Conservation (phyloP, 64 coral and sea anemone species). For the Anthopleura sola region DNA sequence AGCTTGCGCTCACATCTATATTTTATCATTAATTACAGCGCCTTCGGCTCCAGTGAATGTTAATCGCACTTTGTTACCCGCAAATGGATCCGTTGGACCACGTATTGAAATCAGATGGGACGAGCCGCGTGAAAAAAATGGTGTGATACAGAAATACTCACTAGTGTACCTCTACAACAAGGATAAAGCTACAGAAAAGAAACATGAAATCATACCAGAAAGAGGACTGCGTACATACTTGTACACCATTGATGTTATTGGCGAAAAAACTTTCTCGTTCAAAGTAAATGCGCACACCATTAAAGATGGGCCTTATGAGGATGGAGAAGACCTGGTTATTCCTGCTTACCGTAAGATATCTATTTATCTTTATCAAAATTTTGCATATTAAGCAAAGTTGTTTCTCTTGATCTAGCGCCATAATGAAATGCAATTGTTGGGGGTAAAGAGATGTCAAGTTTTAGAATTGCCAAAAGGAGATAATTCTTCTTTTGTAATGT, state of each 20-base stretch:
- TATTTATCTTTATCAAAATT: neutral
- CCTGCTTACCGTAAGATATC: conserved; percentile 6
- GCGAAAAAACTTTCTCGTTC: neutral
- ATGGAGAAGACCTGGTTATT: neutral
- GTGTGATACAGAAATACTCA: neutral
- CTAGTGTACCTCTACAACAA: neutral
- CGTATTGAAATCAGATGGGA: conserved; percentile 14
- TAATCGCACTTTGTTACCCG: neutral
- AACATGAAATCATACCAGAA: neutral
- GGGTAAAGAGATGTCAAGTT: too few relatives aligned
- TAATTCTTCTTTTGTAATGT: too few relatives aligned
- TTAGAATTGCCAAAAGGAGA: too few relatives aligned
- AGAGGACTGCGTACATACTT: neutral
- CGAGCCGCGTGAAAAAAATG: neutral
- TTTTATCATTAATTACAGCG: neutral
- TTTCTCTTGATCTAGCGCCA: too few relatives aligned
- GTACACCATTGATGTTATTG: neutral
- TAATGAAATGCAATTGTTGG: too few relatives aligned
- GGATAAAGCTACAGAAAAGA: neutral
- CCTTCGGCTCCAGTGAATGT: neutral
- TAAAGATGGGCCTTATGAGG: neutral
- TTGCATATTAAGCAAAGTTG: neutral
- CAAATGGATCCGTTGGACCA: neutral
- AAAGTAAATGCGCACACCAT: conserved; percentile 1
- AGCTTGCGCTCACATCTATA: too few relatives aligned